Evolutionary conservation across 2,113 vertebrate species (phyloP).

Genomic region (Philantomba maxwellii): DNA sequence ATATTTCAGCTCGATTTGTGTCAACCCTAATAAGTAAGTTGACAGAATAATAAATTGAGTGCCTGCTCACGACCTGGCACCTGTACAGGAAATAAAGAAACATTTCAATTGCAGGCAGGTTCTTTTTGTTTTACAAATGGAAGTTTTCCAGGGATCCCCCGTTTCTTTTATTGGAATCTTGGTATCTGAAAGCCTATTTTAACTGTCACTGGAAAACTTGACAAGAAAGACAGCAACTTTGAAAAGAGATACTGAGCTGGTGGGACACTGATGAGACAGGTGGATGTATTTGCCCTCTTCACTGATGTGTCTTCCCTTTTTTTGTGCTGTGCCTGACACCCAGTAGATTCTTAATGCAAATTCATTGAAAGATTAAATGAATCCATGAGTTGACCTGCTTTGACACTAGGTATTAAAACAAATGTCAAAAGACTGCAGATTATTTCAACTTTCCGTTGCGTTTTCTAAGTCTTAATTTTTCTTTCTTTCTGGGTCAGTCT

Average conservation of each 20-base stretch:
- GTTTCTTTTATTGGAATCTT: background rate
- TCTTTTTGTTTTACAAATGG: constrained; percentile 76
- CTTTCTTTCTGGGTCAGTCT: background rate
- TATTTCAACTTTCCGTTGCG: background rate
- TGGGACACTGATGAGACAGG: background rate
- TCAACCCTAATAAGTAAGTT: constrained; percentile 81
- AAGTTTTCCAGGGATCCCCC: constrained; percentile 59
- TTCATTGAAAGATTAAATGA: background rate
- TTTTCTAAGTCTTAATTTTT: background rate
- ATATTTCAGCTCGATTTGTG: constrained; percentile 81
- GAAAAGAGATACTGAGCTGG: background rate
- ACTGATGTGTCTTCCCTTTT: background rate
- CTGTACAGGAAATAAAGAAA: constrained; percentile 82
- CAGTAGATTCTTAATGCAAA: background rate
- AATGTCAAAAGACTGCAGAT: background rate
- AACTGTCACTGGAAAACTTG: constrained; percentile 32
- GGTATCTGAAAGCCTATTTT: constrained; percentile 67
- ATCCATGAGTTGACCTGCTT: background rate
- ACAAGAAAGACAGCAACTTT: background rate
- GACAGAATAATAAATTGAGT: constrained; percentile 81
- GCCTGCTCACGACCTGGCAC: constrained; percentile 80
- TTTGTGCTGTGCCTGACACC: background rate
- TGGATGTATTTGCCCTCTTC: background rate
- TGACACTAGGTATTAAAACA: background rate
- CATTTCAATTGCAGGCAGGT: constrained; percentile 74